Conservation (phyloP, 2,113 vertebrate species). For the Gasterosteus nipponicus region DNA sequence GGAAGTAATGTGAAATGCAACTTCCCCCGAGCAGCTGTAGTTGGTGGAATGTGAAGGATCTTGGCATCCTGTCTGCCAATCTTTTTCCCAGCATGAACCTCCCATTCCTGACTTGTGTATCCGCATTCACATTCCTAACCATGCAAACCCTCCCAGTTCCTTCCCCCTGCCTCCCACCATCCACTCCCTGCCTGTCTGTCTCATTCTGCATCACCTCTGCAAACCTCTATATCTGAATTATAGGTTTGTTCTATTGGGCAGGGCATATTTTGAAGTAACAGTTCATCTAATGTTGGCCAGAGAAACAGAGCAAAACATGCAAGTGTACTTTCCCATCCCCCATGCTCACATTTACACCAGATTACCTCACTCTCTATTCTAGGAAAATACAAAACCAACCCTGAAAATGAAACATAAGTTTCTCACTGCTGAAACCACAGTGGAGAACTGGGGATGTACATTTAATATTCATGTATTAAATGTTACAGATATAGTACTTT, state of each 20-base stretch:
- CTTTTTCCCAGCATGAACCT: constrained; percentile 43
- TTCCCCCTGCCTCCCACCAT: background rate
- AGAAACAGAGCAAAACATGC: background rate
- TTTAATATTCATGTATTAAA: background rate
- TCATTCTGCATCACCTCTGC: constrained; percentile 2
- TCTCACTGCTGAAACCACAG: background rate
- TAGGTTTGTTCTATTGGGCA: background rate
- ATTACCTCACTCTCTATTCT: background rate
- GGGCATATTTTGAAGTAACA: background rate
- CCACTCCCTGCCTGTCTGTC: constrained; percentile 3
- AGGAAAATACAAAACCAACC: constrained; percentile 15
- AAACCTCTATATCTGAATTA: background rate
- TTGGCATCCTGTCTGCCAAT: constrained; percentile 27
- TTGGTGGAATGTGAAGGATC: constrained; percentile 17
- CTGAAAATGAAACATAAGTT: background rate
- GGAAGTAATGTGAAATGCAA: constrained; percentile 7
- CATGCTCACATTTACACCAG: background rate
- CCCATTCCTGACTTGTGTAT: constrained; percentile 34
- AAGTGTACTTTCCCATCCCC: constrained; percentile 4
- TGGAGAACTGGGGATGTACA: background rate
- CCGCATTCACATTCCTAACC: constrained; percentile 60
- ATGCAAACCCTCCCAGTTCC: constrained; percentile 25
- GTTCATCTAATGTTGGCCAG: background rate
- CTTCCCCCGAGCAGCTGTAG: constrained; percentile 9
- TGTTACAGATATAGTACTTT: background rate